Conservation (phyloP, 2,888 invertebrate species). For the Eristalis pertinax region DNA sequence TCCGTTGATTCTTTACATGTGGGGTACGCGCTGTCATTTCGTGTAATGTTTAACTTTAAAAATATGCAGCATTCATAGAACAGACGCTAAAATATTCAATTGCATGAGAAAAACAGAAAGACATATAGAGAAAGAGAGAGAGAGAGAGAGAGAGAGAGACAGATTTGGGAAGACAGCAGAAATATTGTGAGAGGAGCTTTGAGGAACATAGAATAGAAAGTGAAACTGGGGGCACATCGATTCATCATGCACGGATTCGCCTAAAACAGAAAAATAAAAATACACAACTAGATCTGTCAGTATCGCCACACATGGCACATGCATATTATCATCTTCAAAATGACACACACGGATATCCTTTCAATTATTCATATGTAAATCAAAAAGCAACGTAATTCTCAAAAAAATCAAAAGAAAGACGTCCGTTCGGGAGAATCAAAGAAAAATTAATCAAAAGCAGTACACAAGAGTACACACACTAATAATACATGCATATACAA, state of each 20-base stretch:
- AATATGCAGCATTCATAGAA: no score
- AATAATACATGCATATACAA: slow-evolving; percentile 69
- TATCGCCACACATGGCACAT: slow-evolving; percentile 21
- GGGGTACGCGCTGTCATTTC: background rate
- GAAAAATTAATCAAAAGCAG: slow-evolving; percentile 46
- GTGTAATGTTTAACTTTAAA: no score
- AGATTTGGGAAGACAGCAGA: slow-evolving; percentile 11
- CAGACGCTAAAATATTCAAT: no score
- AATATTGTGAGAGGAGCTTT: background rate
- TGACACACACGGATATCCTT: background rate
- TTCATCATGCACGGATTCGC: slow-evolving; percentile 57
- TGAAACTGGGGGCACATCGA: slow-evolving; percentile 74
- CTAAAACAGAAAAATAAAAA: background rate
- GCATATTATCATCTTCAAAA: slow-evolving; percentile 13
- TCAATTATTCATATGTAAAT: background rate
- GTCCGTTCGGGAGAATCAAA: slow-evolving; percentile 11
- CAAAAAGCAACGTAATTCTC: background rate
- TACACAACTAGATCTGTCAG: slow-evolving; percentile 18
- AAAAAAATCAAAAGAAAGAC: slow-evolving; percentile 13
- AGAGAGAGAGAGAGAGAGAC: background rate
- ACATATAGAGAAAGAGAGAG: background rate
- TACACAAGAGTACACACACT: slow-evolving; percentile 72
- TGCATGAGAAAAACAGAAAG: background rate
- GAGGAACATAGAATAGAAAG: background rate
- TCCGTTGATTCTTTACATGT: background rate